A percentile compares a stretch with the other conserved stretches of the same genome.
Conservation (phyloP, 1,140 invertebrate genomes). For the Druon quercuslanigerum region DNA sequence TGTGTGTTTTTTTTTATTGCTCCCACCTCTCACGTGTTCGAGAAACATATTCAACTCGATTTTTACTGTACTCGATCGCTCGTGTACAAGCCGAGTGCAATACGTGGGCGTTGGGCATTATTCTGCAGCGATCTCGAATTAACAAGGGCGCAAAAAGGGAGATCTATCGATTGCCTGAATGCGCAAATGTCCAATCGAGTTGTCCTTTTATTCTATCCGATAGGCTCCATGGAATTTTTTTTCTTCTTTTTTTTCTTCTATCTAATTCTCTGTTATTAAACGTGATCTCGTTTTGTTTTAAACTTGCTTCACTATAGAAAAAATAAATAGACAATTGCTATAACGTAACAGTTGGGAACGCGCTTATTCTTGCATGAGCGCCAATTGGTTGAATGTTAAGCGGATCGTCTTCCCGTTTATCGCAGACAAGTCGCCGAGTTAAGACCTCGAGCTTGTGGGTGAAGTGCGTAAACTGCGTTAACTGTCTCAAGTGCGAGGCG, state of each 20-base stretch:
- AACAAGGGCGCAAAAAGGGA: conserved; percentile 13
- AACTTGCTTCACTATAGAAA: too few relatives aligned
- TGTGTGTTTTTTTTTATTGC: background rate
- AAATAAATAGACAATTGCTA: too few relatives aligned
- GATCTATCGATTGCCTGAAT: conserved; percentile 5
- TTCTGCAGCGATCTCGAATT: conserved; percentile 16
- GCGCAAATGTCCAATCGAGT: conserved; percentile 23
- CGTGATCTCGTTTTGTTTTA: too few relatives aligned
- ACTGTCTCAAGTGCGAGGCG: conserved; percentile 11
- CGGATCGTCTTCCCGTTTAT: conserved; percentile 14
- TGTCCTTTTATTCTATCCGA: conserved; percentile 8
- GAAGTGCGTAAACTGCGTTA: conserved; percentile 28
- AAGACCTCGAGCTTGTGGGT: conserved; percentile 9
- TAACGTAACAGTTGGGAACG: background rate
- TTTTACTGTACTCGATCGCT: conserved; percentile 4
- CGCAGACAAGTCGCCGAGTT: background rate
- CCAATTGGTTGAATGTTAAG: background rate
- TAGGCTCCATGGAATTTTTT: background rate
- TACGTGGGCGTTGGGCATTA: conserved; percentile 11
- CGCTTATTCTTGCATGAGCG: background rate
- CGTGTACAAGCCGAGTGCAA: conserved; percentile 2
- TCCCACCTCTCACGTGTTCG: conserved; percentile 25
- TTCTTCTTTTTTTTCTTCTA: conserved; percentile 1
- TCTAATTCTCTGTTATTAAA: too few relatives aligned
- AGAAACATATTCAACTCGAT: conserved; percentile 29